These are phyloP conservation scores for Choristoneura rosaceana DNA, from an alignment of 2,888 invertebrate species.

Conservation along the genomic window DNA sequence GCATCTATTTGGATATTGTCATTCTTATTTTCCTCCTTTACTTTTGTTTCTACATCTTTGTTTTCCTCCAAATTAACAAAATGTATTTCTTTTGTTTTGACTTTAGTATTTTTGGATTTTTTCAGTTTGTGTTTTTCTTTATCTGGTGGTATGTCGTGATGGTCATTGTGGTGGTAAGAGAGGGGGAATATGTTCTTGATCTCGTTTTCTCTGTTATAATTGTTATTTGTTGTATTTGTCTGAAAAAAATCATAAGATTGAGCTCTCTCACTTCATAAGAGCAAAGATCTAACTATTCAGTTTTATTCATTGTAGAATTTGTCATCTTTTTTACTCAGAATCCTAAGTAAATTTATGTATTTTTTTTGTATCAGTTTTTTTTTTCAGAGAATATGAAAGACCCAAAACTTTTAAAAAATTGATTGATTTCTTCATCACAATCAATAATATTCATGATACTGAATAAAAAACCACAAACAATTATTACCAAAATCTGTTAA, in stretches of 20 bases:
- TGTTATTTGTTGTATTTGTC: not conserved
- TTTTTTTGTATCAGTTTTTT: too few relatives aligned
- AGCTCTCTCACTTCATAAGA: too few relatives aligned
- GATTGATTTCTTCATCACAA: too few relatives aligned
- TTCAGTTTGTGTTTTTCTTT: not conserved
- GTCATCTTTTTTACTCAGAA: too few relatives aligned
- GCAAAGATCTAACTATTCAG: not conserved
- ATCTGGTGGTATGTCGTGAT: conserved; percentile 29
- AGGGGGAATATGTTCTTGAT: not conserved
- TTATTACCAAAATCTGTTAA: too few relatives aligned
- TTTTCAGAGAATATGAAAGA: too few relatives aligned
- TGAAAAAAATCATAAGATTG: not conserved
- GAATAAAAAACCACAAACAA: too few relatives aligned
- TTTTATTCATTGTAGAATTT: not conserved
- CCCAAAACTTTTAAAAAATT: too few relatives aligned
- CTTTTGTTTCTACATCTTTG: not conserved
- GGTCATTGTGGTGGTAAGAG: conserved; percentile 19
- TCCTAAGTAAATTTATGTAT: too few relatives aligned
- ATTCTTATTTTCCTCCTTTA: not conserved
- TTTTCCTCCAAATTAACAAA: conserved; percentile 4
- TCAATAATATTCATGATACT: too few relatives aligned
- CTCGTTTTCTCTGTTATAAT: not conserved
- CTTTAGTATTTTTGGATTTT: conserved; percentile 6
- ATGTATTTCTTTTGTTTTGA: conserved; percentile 10
- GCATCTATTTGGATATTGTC: not conserved